A percentile compares a stretch with the other conserved stretches of the same genome.
Evolutionary conservation across 2,888 invertebrate species (phyloP).

Genomic region (Thymelicus sylvestris): DNA sequence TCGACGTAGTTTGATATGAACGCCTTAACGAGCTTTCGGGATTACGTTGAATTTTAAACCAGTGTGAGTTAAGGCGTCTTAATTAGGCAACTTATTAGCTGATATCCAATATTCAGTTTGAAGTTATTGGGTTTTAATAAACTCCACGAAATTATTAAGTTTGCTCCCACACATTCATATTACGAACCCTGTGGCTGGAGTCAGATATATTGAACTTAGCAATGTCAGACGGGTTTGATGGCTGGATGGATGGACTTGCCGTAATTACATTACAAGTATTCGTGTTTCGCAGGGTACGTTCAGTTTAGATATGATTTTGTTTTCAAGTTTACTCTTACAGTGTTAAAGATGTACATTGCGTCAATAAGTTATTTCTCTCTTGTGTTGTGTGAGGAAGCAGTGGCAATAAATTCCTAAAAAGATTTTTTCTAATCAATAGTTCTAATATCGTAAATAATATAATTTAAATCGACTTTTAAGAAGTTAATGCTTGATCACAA

Average conservation of each 20-base stretch:
- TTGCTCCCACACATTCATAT: background rate
- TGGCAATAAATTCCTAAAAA: too few species aligned
- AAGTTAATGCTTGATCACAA: too few species aligned
- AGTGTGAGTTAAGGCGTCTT: conserved; percentile 19
- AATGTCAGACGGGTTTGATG: background rate
- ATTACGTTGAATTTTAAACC: conserved; percentile 29
- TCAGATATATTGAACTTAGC: background rate
- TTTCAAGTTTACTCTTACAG: background rate
- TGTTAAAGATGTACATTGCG: too few species aligned
- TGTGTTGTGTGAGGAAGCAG: too few species aligned
- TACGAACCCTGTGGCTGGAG: background rate
- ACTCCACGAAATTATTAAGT: conserved; percentile 5
- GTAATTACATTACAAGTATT: background rate
- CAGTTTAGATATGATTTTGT: background rate
- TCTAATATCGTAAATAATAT: too few species aligned
- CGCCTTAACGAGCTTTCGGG: conserved; percentile 9
- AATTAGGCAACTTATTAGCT: conserved; percentile 33
- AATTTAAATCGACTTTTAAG: too few species aligned
- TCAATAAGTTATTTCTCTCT: too few species aligned
- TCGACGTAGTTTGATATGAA: conserved; percentile 16
- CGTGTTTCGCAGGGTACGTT: background rate
- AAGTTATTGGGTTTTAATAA: conserved; percentile 30
- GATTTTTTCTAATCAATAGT: too few species aligned
- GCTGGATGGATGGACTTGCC: background rate
- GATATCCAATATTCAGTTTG: conserved; percentile 31